Evolutionary conservation across 2,113 vertebrate genomes (phyloP), one percentile per base, ranked within the genome.

Genomic region (Rhegmatorhina hoffmannsi): DNA sequence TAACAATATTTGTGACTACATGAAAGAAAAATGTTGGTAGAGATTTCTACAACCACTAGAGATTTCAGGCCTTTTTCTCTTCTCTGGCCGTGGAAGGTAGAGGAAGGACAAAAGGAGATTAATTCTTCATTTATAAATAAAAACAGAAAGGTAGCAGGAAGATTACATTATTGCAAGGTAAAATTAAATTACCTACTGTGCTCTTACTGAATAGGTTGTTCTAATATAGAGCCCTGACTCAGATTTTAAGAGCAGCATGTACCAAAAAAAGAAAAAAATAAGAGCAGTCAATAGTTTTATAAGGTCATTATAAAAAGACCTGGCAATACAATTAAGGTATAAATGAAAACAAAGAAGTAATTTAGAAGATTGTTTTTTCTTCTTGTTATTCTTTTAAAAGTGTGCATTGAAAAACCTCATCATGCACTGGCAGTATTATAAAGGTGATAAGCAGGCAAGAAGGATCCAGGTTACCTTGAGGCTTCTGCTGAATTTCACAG

Each of bases 61-160:
- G 10, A 73, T 73, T 89, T 69, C 49, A 69, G 11, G 2, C 2
- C 13, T 87, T 72, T 82, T 67, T 72, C 63, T 69, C 56, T 36
- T 90, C 49, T 77, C 49, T 56, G 49, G 6, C 18, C 43, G 49
- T 17, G 34, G 13, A 47, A 69, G 31, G n/a, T 9, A 95, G 11
- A 62, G 7, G 33, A 91, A 90, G 68, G 75, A n/a, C 70, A 90
- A 94, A 92, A 83, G 29, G 59, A 80, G n/a, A 73, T 50, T 0
- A 81, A 69, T 73, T 58, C 4, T 60, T 72, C 52, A 23, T 8
- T 84, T 69, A 80, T 62, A 92, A 94, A 94, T 80, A 88, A 88
- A 94, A 94, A 40, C 63, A 93, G 53, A 89, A 93, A 93, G 19
- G n/a, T 88, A 90, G 15, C 15, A 90, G 62, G 53, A 87, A 82